These are phyloP conservation scores for Harpagoxenus sublaevis DNA, from an alignment of 2,888 invertebrate species.

Conservation along the genomic window DNA sequence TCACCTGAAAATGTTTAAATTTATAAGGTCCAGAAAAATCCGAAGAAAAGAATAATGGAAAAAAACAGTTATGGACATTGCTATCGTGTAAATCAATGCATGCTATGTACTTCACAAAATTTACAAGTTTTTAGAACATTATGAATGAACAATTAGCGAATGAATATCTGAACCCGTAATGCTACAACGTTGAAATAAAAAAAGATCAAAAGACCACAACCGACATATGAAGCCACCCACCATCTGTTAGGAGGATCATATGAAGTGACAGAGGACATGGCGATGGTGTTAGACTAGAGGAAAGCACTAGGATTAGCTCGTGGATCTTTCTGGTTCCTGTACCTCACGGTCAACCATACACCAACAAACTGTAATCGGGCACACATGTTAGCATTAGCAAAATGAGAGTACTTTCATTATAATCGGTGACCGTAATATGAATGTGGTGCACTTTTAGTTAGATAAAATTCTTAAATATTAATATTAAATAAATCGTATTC, in stretches of 20 bases:
- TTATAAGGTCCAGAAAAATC: slow-evolving; percentile 1
- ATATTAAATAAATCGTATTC: background rate
- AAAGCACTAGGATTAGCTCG: slow-evolving; percentile 98
- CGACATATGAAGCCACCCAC: slow-evolving; percentile 81
- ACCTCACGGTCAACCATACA: slow-evolving; percentile 98
- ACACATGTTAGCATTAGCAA: slow-evolving; percentile 66
- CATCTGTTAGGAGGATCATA: slow-evolving; percentile 84
- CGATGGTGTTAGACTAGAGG: slow-evolving; percentile 91
- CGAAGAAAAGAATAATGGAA: background rate
- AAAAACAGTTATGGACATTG: slow-evolving; percentile 21
- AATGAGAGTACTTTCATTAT: slow-evolving; percentile 43
- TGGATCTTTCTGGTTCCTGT: slow-evolving; percentile 99
- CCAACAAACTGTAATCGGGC: slow-evolving; percentile 95
- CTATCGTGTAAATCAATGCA: slow-evolving; percentile 18
- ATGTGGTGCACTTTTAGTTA: slow-evolving; percentile 35
- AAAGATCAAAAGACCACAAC: slow-evolving; percentile 70
- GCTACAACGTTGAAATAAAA: slow-evolving; percentile 40
- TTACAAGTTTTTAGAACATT: slow-evolving; percentile 37
- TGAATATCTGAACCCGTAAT: slow-evolving; percentile 40
- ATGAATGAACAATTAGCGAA: slow-evolving; percentile 20
- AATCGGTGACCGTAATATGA: slow-evolving; percentile 47
- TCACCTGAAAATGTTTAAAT: slow-evolving; percentile 88
- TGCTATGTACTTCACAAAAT: slow-evolving; percentile 34
- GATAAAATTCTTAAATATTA: background rate
- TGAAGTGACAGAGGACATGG: slow-evolving; percentile 85